A percentile compares a stretch with the other conserved stretches of the same genome.
Conservation (phyloP, 2,888 invertebrate genomes). For the Fragum fragum region DNA sequence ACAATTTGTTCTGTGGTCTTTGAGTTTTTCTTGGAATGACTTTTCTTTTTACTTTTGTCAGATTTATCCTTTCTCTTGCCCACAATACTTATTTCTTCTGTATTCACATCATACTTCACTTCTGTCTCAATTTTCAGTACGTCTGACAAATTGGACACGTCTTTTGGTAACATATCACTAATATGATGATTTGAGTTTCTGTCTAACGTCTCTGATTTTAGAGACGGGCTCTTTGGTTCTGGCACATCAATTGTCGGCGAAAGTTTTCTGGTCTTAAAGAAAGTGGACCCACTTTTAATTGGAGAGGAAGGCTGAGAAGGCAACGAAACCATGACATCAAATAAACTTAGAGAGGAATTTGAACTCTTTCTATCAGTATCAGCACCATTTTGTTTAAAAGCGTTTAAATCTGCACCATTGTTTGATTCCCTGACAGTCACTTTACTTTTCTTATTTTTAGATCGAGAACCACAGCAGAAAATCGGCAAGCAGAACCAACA, state of each 20-base stretch:
- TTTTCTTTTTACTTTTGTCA: slow-evolving; percentile 49
- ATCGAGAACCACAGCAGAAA: slow-evolving; percentile 47
- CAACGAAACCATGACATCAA: slow-evolving; percentile 65
- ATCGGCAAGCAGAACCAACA: slow-evolving; percentile 61
- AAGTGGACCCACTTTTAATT: slow-evolving; percentile 66
- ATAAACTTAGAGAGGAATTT: slow-evolving; percentile 48
- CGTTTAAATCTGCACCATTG: slow-evolving; percentile 51
- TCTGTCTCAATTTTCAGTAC: slow-evolving; percentile 37
- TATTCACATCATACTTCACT: slow-evolving; percentile 38
- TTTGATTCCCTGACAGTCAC: slow-evolving; percentile 18
- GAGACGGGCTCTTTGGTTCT: slow-evolving; percentile 38
- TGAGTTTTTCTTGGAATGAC: slow-evolving; percentile 46
- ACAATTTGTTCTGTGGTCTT: slow-evolving; percentile 48
- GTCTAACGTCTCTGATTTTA: slow-evolving; percentile 51
- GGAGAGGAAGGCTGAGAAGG: slow-evolving; percentile 67
- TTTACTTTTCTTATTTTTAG: slow-evolving; percentile 44
- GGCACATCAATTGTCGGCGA: slow-evolving; percentile 48
- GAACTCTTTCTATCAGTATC: slow-evolving; percentile 45
- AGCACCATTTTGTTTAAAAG: slow-evolving; percentile 59
- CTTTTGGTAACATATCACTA: slow-evolving; percentile 48
- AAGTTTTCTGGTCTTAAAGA: slow-evolving; percentile 62
- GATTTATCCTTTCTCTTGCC: slow-evolving; percentile 45
- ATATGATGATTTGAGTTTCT: slow-evolving; percentile 60
- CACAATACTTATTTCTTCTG: slow-evolving; percentile 45
- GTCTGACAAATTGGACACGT: slow-evolving; percentile 41